Evolutionary conservation across 2,113 vertebrate species (phyloP), one percentile per base, ranked within the genome.

Genomic region (Microtus montanus): DNA sequence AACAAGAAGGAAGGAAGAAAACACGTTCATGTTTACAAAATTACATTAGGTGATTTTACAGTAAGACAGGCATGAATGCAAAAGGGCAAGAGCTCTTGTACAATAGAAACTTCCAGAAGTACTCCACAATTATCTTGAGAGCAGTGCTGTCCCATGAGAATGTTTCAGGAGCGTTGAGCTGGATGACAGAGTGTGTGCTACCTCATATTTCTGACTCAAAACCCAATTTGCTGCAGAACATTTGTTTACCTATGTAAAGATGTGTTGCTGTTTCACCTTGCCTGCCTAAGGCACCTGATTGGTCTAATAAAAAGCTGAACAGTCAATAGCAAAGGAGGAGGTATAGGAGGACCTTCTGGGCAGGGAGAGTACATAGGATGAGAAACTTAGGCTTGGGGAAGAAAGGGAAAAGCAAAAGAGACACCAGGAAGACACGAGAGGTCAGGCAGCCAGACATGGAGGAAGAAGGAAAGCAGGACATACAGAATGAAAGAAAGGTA

Each of bases 71-170:
- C 52, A 74, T 58, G 5, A 58, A 89, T 73, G 17, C 0, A 17
- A 17, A 68, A n/a, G 19, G 91, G 61, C 44, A 22, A 5, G 8
- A 70, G 41, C n/a, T 58, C 68, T 79, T 9, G 7, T 85, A 92
- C 74, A 77, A 63, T 63, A 74, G 86, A 41, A 92, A 68, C 82
- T 95, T 89, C 20, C 89, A 89, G 77, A 89, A 92, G 71, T 47
- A 68, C 35, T 47, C 63, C 47, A 17, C 20, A 77, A 38, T 63
- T 33, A 22, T 89, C 33, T 92, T 95, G 38, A 38, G 33, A 85
- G 52, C 35, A 78, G 47, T 63, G 35, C 70, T 66, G 66, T 7
- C 26, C 33, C 41, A 5, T 52, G 64, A 20, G 28, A 33, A 61
- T 30, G 54, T 77, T 70, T 73, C 49, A 86, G 3, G 61, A 41